Evolutionary conservation across 2,797 vertebrate species (phyloP), one percentile per base, ranked within the genome.

Genomic region (Cynopterus sphinx): DNA sequence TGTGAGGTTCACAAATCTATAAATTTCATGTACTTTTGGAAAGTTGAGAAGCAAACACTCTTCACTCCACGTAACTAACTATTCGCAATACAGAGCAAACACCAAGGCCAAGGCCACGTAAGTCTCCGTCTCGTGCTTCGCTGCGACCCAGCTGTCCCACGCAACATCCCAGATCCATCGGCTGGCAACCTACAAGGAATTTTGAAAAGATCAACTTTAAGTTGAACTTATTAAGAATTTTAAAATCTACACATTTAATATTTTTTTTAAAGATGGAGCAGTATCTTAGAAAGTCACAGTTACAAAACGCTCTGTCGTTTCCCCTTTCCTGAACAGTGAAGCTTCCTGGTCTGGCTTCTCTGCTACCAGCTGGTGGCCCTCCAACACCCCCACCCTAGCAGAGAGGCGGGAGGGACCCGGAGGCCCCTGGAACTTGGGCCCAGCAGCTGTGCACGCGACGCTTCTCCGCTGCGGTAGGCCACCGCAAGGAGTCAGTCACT

Each of bases 161-260:
- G 98, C 46, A 33, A 26, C 89, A 53, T 99, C 98, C 98, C 98
- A 99, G 86, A 99, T 96, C 91, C 98, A 98, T 94, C 98, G 98
- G 97, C 98, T 99, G 97, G 97, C 98, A 89, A 98, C 95, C 98
- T 99, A 87, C 53, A 51, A 88, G 68, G 96, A 93, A 86, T 90
- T 19, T 91, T 94, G 77, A 84, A 89, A 75, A 43, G 61, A 89
- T 43, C 59, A 36, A 55, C 49, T 79, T 96, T 65, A 87, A 73
- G 28, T 46, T 39, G 33, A 46, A 61, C 31, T 21, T 15, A 63
- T 65, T 89, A 90, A 85, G 51, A 81, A 78, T 55, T 65, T 49
- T 95, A 15, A 67, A 61, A 88, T 59, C 43, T 43, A 28, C 33
- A 33, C 2, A 33, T 55, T 59, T 63, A 17, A 12, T 61, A 70